Percentiles rank a stretch among this genome's conserved stretches.
Conservation (phyloP, 2,797 vertebrate species). For the Champsocephalus gunnari region DNA sequence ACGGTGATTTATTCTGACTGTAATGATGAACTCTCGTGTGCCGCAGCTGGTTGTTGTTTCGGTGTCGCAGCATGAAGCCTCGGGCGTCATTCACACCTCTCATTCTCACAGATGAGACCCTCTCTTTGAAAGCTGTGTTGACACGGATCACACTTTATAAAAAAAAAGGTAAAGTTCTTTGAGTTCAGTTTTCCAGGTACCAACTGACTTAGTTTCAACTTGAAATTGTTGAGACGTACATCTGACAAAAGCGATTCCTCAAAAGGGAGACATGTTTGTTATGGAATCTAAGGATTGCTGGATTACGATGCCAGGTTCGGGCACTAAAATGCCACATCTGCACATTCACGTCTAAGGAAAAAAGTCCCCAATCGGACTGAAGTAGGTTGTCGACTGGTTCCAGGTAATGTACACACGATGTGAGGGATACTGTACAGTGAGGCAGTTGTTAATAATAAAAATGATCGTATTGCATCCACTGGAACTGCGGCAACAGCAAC, state of each 20-base stretch:
- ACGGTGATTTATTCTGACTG: slow-evolving; percentile 1
- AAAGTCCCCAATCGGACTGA: too few species aligned
- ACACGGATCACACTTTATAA: not conserved
- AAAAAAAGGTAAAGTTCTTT: not conserved
- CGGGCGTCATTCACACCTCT: slow-evolving; percentile 41
- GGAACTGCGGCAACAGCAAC: too few species aligned
- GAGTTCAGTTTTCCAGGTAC: slow-evolving; percentile 3
- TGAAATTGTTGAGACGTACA: not conserved
- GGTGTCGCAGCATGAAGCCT: slow-evolving; percentile 22
- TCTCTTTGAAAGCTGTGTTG: not conserved
- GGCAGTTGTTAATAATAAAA: too few species aligned
- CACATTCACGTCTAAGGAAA: too few species aligned
- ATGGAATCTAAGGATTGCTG: not conserved
- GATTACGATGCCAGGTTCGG: not conserved
- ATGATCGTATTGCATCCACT: too few species aligned
- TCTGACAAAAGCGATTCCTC: not conserved
- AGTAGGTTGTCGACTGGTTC: too few species aligned
- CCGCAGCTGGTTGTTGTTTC: slow-evolving; percentile 21
- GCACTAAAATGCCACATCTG: too few species aligned
- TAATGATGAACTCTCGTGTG: slow-evolving; percentile 4
- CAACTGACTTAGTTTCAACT: not conserved
- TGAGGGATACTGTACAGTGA: too few species aligned
- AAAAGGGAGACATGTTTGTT: not conserved
- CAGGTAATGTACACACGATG: too few species aligned
- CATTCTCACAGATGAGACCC: slow-evolving; percentile 45